Evolutionary conservation across 2,888 invertebrate genomes (phyloP).

Genomic region (Troides oblongomaculatus): DNA sequence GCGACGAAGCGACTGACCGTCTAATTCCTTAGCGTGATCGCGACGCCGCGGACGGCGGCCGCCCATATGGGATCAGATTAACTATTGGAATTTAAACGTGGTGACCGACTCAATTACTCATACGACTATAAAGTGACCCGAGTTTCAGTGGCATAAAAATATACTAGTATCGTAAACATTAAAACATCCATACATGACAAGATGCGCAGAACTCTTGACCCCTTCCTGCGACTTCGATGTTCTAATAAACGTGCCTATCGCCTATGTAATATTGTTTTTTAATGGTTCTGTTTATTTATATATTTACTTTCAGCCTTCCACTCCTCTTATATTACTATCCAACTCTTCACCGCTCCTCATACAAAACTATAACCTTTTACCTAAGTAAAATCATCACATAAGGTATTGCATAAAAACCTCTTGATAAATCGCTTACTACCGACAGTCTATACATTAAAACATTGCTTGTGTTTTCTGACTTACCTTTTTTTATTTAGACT

Average conservation of each 20-base stretch:
- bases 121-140: slow-evolving; percentile 8
- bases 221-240: too few relatives aligned
- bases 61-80: slow-evolving; percentile 38
- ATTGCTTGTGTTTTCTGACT: too few relatives aligned
- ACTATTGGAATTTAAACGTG: slow-evolving; percentile 24
- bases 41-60: slow-evolving; percentile 41
- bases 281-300: too few relatives aligned
- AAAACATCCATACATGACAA: not conserved
- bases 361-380: too few relatives aligned
- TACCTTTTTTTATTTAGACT: too few relatives aligned
- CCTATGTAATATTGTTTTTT: too few relatives aligned
- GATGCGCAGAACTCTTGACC: not conserved
- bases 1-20: slow-evolving; percentile 63
- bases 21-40: slow-evolving; percentile 56
- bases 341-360: too few relatives aligned
- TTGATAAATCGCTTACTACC: not conserved
- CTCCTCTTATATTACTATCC: too few relatives aligned
- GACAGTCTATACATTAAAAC: too few relatives aligned
- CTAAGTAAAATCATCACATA: too few relatives aligned
- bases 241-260: too few relatives aligned
- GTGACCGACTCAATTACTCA: slow-evolving; percentile 19
- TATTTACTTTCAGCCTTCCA: too few relatives aligned
- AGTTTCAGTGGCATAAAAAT: not conserved
- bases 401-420: not conserved
- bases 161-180: not conserved